phyloP scores from a whole-genome alignment of 2,113 vertebrate species.

The Oncorhynchus kisutch region DNA sequence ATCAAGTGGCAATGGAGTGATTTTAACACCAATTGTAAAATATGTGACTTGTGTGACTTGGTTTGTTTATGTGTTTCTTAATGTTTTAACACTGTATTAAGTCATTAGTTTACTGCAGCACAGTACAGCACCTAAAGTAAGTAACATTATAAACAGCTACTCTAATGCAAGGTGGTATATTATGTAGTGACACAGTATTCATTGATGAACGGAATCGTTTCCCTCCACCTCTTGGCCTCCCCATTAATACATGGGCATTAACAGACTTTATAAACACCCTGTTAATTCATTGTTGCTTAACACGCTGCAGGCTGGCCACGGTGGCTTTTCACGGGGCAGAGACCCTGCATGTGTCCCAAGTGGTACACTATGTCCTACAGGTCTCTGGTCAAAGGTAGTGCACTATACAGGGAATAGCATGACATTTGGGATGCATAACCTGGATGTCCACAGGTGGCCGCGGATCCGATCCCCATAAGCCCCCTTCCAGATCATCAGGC shows the following conservation, averaged over 20 bases:
- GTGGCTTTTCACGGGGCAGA: slow-evolving; percentile 22
- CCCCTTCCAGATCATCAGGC: not conserved
- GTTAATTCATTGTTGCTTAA: slow-evolving; percentile 57
- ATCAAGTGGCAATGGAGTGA: not conserved
- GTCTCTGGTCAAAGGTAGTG: no score
- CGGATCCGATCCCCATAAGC: not conserved
- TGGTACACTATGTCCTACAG: no score
- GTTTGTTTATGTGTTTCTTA: slow-evolving; percentile 13
- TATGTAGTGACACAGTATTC: slow-evolving; percentile 31
- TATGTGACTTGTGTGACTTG: not conserved
- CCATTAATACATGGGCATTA: slow-evolving; percentile 63
- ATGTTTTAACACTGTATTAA: not conserved
- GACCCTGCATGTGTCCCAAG: no score
- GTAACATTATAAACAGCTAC: slow-evolving; percentile 30
- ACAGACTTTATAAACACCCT: slow-evolving; percentile 53
- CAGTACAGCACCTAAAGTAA: slow-evolving; percentile 38
- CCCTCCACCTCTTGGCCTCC: slow-evolving; percentile 47
- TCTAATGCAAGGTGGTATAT: slow-evolving; percentile 56
- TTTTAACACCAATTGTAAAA: not conserved
- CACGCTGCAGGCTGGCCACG: slow-evolving; percentile 4
- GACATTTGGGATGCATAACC: not conserved
- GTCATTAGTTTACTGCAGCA: slow-evolving; percentile 23
- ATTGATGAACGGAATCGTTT: slow-evolving; percentile 53
- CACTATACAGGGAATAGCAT: not conserved
- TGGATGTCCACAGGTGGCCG: not conserved